Evolutionary conservation across 2,888 invertebrate species (phyloP), one percentile per base, ranked within the genome.

Genomic region (Eulithis prunata): DNA sequence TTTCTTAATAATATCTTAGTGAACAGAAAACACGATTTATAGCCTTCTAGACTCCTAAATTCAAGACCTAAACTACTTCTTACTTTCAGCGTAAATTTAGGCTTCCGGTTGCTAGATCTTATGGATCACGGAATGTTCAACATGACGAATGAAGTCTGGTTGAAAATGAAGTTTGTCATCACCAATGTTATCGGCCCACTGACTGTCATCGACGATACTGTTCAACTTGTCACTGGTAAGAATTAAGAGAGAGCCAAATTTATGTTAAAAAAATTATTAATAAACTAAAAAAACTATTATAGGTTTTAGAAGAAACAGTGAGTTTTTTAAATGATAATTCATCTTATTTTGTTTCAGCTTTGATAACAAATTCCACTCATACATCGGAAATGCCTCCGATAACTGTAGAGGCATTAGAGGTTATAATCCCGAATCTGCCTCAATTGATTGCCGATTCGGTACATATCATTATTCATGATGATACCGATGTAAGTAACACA

Each of bases 51-150:
- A 32, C 32, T 5, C 32, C 6, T 32, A 32, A 6, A 32, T 41
- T 61, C 1, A 47, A 14, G 14, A 8, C 5, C 28, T 13, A 36
- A 13, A 38, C 8, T 32, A n/a, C 38, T 36, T 53, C 13, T 91
- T 66, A 49, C 10, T 83, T 85, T 12, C 76, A 93, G 92, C 38
- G 66, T 90, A 0, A 91, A 91, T 61, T 66, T 90, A 3, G 78
- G 79, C 0, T 76, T 91, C 43, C 84, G 86, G 4, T 61, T 88
- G 0, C 69, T 93, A 64, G 91, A 93, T 60, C 64, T 91, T 0
- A 47, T 90, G 62, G 91, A 93, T 69, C 79, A 82, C 10, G 85
- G 81, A 0, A 75, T 89, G 11, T 93, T 93, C 61, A 75, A 81
- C 61, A 58, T 92, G 41, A 79, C 69, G 0, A 75, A 69, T 13